These are phyloP conservation scores for Osedax frankpressi DNA, from an alignment of 2,888 invertebrate genomes.

Conservation along the genomic window DNA sequence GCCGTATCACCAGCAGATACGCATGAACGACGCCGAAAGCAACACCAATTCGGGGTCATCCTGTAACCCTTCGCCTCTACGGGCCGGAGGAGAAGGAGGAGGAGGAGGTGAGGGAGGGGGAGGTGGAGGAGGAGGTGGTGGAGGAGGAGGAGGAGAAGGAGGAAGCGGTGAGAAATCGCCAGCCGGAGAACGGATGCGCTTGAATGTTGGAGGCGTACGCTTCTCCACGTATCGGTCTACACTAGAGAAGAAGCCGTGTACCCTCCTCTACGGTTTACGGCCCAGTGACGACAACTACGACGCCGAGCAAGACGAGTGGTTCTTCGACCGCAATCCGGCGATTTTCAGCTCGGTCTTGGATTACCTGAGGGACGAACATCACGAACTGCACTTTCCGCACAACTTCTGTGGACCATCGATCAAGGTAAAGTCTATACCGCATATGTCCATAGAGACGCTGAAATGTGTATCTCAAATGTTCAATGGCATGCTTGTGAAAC, in stretches of 20 bases:
- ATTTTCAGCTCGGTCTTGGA: conserved; percentile 31
- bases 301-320: conserved; percentile 26
- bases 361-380: conserved; percentile 28
- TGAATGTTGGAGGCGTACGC: conserved; percentile 26
- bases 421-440: conserved; percentile 4
- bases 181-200: conserved; percentile 15
- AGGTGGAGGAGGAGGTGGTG: not conserved
- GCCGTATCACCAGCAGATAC: no score
- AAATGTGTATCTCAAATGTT: no score
- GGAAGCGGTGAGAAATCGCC: not conserved
- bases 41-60: conserved; percentile 14
- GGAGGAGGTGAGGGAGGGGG: not conserved
- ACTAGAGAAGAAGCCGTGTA: conserved; percentile 25
- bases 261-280: conserved; percentile 24
- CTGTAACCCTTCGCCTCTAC: not conserved
- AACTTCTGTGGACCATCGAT: conserved; percentile 32
- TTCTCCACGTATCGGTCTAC: conserved; percentile 24
- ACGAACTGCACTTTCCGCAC: conserved; percentile 31
- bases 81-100: not conserved
- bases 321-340: conserved; percentile 32
- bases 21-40: conserved; percentile 11
- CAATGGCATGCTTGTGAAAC: no score
- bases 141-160: not conserved
- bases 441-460: no score
- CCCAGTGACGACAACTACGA: conserved; percentile 24